Evolutionary conservation across 2,888 invertebrate genomes (phyloP).

Genomic region (Acrocyrtus sp.): DNA sequence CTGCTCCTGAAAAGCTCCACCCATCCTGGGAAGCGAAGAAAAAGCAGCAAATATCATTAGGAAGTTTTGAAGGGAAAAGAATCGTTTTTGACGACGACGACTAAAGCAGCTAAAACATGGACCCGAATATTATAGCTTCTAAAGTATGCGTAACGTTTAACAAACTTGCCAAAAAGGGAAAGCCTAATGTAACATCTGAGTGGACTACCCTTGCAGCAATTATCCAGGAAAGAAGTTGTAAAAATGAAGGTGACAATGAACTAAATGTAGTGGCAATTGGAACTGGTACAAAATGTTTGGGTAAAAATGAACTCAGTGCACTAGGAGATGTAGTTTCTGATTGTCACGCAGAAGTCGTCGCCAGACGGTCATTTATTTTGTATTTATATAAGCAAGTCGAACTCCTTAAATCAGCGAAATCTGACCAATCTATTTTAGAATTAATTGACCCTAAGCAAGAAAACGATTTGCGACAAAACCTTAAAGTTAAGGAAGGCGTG

Average conservation of each 20-base stretch:
- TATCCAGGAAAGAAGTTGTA: conserved; percentile 66
- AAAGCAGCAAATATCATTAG: conserved; percentile 44
- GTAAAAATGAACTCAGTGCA: conserved; percentile 72
- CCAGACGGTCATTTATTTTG: conserved; percentile 82
- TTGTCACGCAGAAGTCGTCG: conserved; percentile 91
- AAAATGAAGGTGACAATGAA: background rate
- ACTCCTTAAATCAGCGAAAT: conserved; percentile 61
- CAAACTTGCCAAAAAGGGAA: conserved; percentile 79
- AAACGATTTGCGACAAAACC: conserved; percentile 64
- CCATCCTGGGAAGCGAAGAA: conserved; percentile 63
- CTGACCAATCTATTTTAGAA: conserved; percentile 38
- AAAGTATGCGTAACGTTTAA: conserved; percentile 10
- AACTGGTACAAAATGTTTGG: conserved; percentile 93
- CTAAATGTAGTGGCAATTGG: conserved; percentile 81
- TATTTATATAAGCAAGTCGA: conserved; percentile 78
- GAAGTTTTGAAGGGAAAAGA: conserved; percentile 61
- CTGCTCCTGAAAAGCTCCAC: conserved; percentile 58
- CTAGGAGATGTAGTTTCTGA: conserved; percentile 83
- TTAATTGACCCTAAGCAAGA: conserved; percentile 1
- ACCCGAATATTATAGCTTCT: conserved; percentile 2
- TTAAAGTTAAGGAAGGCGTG: conserved; percentile 71
- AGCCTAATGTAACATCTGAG: conserved; percentile 75
- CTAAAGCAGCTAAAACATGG: background rate
- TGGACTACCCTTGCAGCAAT: conserved; percentile 88
- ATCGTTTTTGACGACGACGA: conserved; percentile 57